These are phyloP conservation scores for Lepilemur ruficaudatus DNA, from an alignment of 2,797 vertebrate species.

Conservation along the genomic window DNA sequence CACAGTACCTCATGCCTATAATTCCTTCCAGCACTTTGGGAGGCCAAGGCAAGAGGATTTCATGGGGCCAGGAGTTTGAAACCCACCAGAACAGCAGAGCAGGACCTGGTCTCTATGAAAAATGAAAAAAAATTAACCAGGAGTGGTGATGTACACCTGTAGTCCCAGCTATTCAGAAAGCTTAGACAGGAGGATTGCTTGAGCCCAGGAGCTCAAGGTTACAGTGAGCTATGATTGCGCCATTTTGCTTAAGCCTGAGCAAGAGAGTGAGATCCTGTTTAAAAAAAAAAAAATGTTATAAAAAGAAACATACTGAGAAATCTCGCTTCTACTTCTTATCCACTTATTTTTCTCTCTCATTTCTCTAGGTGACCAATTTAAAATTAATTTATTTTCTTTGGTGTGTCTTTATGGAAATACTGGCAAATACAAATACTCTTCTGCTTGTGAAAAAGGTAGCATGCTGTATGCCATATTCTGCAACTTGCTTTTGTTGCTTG, in stretches of 20 bases:
- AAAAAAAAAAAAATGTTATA: neutral
- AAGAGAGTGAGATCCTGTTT: neutral
- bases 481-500: neutral
- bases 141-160: neutral
- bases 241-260: neutral
- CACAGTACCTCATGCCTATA: neutral
- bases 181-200: neutral
- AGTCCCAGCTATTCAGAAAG: neutral
- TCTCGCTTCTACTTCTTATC: neutral
- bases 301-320: neutral
- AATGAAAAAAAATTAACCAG: neutral
- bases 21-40: neutral
- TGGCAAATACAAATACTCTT: neutral
- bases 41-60: neutral
- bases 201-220: neutral
- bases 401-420: neutral
- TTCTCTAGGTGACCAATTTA: neutral
- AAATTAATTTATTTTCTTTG: neutral
- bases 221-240: neutral
- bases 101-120: neutral
- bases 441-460: neutral
- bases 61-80: neutral
- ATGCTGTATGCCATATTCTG: accelerated
- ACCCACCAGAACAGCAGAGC: neutral
- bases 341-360: neutral